Base-by-base conservation (phyloP, 2,797 vertebrate genomes). In the Pangasius djambal region DNA sequence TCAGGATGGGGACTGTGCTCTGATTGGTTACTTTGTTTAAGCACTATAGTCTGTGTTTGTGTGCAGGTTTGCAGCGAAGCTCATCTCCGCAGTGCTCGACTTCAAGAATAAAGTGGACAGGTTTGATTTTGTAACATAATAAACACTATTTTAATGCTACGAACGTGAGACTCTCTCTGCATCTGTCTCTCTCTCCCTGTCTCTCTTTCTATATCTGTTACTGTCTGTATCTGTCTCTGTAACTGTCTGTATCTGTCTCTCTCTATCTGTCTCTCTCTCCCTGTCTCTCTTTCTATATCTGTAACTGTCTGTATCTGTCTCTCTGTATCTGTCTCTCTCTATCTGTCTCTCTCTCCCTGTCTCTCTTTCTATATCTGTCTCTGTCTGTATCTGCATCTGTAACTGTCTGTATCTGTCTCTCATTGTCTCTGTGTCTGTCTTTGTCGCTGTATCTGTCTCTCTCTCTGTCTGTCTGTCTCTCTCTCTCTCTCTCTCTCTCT, bases 31-130 rank as follows among this genome's bases (percentile, higher is more conserved):
- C 6, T 0, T 6, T 44, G 40, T 44, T 44, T 74, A 25, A 74
- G 70, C 18, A 0, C 34, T 25, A 3, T 6, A 34, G 5, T 40
- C 2, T 65, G 81, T 83, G 72, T 93, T 84, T 93, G 34, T 57
- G 0, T 59, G 0, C 86, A 97, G 97, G 92, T 97, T 97, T 95
- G 96, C 96, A 15, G 96, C 97, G 7, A 97, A 96, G 90, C 92
- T 97, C 85, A 97, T 97, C 0, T 96, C 96, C n/a, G 97, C 96
- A 0, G 95, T 97, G 52, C 92, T 97, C 90, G 97, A 97, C 90
- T 97, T 97, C 92, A 97, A 96, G 91, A 94, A 95, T 91, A 95
- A 95, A 93, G 92, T 97, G 83, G 95, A 95, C 89, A 94, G 86
- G 97, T 97, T 91, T 34, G 85, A n/a, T 31, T 75, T 8, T 25